Percentiles rank a stretch among this genome's conserved stretches.
Conservation (phyloP, 2,797 vertebrate genomes). For the Sarcoramphus papa region DNA sequence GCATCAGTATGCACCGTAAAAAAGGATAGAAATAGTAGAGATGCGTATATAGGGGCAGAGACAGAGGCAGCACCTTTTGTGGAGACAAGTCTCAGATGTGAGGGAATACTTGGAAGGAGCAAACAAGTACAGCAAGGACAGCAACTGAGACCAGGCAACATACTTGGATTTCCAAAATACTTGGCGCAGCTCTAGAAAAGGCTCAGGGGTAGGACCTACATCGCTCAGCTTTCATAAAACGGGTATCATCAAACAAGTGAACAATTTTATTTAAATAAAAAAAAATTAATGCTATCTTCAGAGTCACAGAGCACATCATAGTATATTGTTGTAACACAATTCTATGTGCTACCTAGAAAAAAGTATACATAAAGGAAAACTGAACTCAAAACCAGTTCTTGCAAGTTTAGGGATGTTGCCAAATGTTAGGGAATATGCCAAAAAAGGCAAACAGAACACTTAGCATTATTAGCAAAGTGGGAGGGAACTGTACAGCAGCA, state of each 20-base stretch:
- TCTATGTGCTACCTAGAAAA: neutral
- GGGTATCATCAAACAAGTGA: neutral
- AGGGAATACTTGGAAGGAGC: neutral
- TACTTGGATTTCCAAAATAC: neutral
- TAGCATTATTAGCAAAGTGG: neutral
- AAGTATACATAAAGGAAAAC: neutral
- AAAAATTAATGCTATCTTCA: neutral
- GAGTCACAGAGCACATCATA: neutral
- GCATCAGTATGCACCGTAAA: neutral
- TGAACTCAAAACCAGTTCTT: neutral
- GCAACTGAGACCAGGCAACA: neutral
- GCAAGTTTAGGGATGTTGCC: neutral
- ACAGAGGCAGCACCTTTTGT: neutral
- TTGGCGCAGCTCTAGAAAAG: neutral
- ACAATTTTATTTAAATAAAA: neutral
- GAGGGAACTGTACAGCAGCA: neutral
- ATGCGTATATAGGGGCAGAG: neutral
- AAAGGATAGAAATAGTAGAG: neutral
- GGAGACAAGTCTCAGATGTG: neutral
- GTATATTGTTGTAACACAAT: neutral
- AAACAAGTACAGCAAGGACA: neutral
- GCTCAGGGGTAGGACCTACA: neutral
- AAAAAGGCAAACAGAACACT: neutral
- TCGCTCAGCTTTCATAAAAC: neutral
- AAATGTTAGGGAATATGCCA: neutral